These are phyloP conservation scores for Takifugu ocellatus DNA, from an alignment of 2,797 vertebrate genomes.

Conservation along the genomic window DNA sequence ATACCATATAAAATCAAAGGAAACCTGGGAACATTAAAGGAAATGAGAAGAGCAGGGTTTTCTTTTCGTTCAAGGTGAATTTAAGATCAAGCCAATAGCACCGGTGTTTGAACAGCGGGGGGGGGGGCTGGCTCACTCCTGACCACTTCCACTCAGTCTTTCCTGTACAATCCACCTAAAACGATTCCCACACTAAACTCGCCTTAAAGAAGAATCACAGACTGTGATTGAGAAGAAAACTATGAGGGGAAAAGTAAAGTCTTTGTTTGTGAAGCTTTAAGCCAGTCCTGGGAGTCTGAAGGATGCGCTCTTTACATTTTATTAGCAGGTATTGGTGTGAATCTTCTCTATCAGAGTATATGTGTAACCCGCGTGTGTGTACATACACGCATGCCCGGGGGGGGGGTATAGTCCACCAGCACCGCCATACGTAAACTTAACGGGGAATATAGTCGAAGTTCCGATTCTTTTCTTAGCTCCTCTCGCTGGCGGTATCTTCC, in stretches of 20 bases:
- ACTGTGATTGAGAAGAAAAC: conserved; percentile 13
- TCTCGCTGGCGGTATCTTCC: conserved; percentile 48
- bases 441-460: conserved; percentile 47
- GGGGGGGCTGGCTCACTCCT: conserved; percentile 47
- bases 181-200: conserved; percentile 25
- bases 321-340: conserved; percentile 61
- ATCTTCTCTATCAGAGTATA: conserved; percentile 62
- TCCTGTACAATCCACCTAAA: conserved; percentile 46
- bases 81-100: conserved; percentile 69
- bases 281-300: conserved; percentile 53
- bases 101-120: conserved; percentile 45
- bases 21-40: conserved; percentile 22
- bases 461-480: conserved; percentile 40
- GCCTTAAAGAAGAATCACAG: conserved; percentile 10
- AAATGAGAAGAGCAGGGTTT: conserved; percentile 31
- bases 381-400: conserved; percentile 44
- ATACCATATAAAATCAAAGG: conserved; percentile 25
- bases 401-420: conserved; percentile 49
- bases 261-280: conserved; percentile 59
- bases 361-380: conserved; percentile 47
- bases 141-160: conserved; percentile 37
- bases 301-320: conserved; percentile 43
- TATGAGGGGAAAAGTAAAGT: conserved; percentile 29
- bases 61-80: conserved; percentile 37
- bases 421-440: conserved; percentile 33